phyloP scores from a whole-genome alignment of 2,888 invertebrate genomes.

The Latrodectus elegans region DNA sequence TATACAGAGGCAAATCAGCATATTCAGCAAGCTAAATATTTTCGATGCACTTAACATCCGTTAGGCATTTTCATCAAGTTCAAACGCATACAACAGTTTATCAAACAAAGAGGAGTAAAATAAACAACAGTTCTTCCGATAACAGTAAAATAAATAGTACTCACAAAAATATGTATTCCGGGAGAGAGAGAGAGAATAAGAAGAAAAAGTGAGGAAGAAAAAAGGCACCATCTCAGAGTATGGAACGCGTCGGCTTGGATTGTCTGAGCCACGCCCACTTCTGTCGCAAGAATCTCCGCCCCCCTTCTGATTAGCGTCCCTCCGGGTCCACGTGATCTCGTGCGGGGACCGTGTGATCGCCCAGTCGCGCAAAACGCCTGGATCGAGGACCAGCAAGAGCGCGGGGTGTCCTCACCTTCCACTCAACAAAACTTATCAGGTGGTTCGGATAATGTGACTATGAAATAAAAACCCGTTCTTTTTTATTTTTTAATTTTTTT shows the following conservation, averaged over 20 bases:
- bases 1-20: too few species aligned
- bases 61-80: too few species aligned
- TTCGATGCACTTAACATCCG: too few species aligned
- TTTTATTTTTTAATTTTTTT: too few species aligned
- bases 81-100: too few species aligned
- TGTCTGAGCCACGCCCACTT: slow-evolving; percentile 28
- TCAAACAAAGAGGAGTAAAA: too few species aligned
- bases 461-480: background rate
- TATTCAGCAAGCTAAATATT: too few species aligned
- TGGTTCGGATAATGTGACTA: background rate
- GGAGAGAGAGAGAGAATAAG: too few species aligned
- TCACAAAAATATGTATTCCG: too few species aligned
- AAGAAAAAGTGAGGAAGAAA: background rate
- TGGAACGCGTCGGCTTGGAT: background rate
- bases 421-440: slow-evolving; percentile 8
- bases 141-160: too few species aligned
- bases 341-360: background rate
- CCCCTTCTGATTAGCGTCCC: slow-evolving; percentile 46
- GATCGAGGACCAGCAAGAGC: slow-evolving; percentile 4
- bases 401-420: slow-evolving; percentile 12
- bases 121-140: too few species aligned
- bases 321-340: slow-evolving; percentile 28
- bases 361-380: slow-evolving; percentile 1
- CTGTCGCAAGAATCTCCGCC: slow-evolving; percentile 53
- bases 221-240: slow-evolving; percentile 11